Evolutionary conservation across 2,888 invertebrate species (phyloP).

Genomic region (Parnassius apollo): DNA sequence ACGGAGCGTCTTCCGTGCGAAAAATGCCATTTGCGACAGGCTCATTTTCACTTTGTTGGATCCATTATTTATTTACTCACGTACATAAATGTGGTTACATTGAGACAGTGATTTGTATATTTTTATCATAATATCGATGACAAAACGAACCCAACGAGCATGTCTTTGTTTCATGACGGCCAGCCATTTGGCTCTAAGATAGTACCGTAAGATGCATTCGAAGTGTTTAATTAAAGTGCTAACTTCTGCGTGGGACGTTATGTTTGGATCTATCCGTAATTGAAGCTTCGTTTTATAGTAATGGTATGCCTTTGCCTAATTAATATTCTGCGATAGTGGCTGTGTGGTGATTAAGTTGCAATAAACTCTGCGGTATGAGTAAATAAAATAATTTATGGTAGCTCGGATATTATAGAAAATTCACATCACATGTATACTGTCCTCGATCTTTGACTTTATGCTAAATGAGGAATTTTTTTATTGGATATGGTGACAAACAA

Average conservation of each 20-base stretch:
- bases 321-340: conserved; percentile 18
- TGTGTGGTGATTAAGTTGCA: conserved; percentile 11
- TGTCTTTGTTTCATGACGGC: conserved; percentile 44
- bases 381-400: background rate
- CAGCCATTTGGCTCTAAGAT: conserved; percentile 47
- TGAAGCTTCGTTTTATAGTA: conserved; percentile 24
- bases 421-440: too few relatives aligned
- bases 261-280: conserved; percentile 17
- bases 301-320: conserved; percentile 21
- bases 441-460: too few relatives aligned
- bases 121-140: conserved; percentile 35
- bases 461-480: too few relatives aligned
- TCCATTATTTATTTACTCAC: conserved; percentile 30
- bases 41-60: conserved; percentile 32
- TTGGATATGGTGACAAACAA: too few relatives aligned
- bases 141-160: conserved; percentile 35
- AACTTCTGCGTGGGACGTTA: conserved; percentile 28
- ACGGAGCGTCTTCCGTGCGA: conserved; percentile 18
- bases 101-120: conserved; percentile 40
- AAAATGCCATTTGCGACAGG: conserved; percentile 35
- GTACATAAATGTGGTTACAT: conserved; percentile 32
- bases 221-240: conserved; percentile 34
- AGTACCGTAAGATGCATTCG: conserved; percentile 37
- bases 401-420: too few relatives aligned
- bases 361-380: background rate